A percentile compares a stretch with the other conserved stretches of the same genome.
These are phyloP conservation scores for Podarcis cretensis DNA, from an alignment of 2,113 vertebrate species.

Conservation along the genomic window DNA sequence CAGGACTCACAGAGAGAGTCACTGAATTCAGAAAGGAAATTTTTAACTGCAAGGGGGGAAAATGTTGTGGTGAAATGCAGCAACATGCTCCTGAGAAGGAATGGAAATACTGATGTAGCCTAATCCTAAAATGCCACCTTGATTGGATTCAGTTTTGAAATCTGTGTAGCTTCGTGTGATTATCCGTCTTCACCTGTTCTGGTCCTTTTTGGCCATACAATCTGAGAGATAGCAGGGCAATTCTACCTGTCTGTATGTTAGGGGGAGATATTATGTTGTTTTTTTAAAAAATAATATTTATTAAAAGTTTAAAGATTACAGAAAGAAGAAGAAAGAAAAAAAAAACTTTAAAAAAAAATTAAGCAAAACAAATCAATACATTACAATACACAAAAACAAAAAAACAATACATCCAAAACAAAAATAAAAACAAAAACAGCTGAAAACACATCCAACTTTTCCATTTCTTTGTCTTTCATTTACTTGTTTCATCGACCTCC, in stretches of 20 bases:
- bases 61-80: neutral
- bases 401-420: too few species aligned
- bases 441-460: too few species aligned
- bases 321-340: too few species aligned
- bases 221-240: neutral
- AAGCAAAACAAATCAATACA: too few species aligned
- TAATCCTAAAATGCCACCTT: neutral
- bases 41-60: neutral
- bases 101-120: neutral
- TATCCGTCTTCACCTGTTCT: neutral
- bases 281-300: too few species aligned
- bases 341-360: too few species aligned
- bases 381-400: too few species aligned
- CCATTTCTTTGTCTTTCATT: too few species aligned
- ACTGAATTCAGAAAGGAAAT: neutral
- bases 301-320: too few species aligned
- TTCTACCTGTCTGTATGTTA: neutral
- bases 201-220: neutral
- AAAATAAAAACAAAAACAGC: too few species aligned
- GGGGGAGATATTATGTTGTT: neutral
- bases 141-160: neutral
- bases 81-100: neutral
- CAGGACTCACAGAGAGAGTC: neutral
- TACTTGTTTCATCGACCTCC: too few species aligned
- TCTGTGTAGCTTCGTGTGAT: neutral